Conservation (phyloP, 2,797 vertebrate species). For the Ctenopoma multispine region DNA sequence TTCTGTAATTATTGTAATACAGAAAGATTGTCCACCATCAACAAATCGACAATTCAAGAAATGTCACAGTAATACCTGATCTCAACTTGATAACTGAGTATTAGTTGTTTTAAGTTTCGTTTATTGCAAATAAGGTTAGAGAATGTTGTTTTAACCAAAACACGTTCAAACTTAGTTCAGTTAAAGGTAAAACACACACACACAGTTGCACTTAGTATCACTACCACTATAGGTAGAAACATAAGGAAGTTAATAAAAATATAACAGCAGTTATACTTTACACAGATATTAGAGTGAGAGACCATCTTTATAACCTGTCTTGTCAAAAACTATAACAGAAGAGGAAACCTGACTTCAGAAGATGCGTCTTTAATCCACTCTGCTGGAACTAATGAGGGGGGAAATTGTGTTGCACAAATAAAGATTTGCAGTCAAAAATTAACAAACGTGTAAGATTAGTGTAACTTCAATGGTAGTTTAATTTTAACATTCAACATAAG, state of each 20-base stretch:
- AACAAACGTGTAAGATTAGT: constrained; percentile 19
- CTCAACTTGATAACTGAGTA: not conserved
- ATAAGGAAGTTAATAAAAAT: not conserved
- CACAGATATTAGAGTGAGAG: not conserved
- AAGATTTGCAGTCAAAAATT: constrained; percentile 22
- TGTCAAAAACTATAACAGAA: no score
- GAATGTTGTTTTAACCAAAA: no score
- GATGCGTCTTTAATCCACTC: no score
- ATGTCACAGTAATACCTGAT: not conserved
- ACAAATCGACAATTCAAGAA: not conserved
- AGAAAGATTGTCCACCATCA: not conserved
- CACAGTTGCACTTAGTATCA: no score
- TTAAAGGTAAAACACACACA: no score
- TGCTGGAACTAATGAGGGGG: no score
- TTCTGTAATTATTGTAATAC: not conserved
- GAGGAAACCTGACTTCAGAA: no score
- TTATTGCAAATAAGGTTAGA: not conserved
- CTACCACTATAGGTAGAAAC: not conserved
- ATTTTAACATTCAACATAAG: constrained; percentile 86
- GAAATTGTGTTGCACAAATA: no score
- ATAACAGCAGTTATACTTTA: not conserved
- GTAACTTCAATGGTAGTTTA: constrained; percentile 83
- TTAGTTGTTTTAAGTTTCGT: not conserved
- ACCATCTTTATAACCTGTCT: not conserved
- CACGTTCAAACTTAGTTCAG: no score